Evolutionary conservation across 1,140 invertebrate species (phyloP).

Genomic region (Drosophila truncata): DNA sequence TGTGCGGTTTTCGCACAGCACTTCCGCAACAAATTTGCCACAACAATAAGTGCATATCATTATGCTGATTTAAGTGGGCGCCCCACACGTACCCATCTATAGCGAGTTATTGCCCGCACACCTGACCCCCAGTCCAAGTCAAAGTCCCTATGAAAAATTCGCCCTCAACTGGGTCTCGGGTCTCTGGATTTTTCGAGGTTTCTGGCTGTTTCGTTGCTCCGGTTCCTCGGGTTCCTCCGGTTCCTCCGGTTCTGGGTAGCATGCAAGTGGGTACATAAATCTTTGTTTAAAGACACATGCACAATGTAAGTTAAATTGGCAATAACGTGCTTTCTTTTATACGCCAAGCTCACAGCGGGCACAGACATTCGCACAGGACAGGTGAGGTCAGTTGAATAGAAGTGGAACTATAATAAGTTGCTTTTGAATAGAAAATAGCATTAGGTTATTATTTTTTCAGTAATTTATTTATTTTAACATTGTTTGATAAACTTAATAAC

Average conservation of each 20-base stretch:
- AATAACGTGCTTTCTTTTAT: slow-evolving; percentile 83
- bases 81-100: slow-evolving; percentile 55
- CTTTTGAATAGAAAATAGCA: background rate
- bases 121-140: slow-evolving; percentile 66
- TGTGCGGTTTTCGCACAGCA: slow-evolving; percentile 77
- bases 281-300: slow-evolving; percentile 83
- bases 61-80: slow-evolving; percentile 81
- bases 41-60: slow-evolving; percentile 83
- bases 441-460: background rate
- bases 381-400: slow-evolving; percentile 28
- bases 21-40: slow-evolving; percentile 81
- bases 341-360: slow-evolving; percentile 50
- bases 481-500: too few species aligned
- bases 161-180: slow-evolving; percentile 9
- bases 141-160: slow-evolving; percentile 5
- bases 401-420: background rate
- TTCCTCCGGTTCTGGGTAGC: slow-evolving; percentile 49
- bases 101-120: slow-evolving; percentile 75
- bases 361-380: slow-evolving; percentile 32
- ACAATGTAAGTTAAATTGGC: slow-evolving; percentile 83
- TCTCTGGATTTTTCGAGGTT: slow-evolving; percentile 9
- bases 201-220: background rate
- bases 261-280: slow-evolving; percentile 83
- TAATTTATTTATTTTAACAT: background rate
- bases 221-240: background rate